phyloP scores from a whole-genome alignment of 1,140 invertebrate genomes.

The Luehdorfia chinensis region DNA sequence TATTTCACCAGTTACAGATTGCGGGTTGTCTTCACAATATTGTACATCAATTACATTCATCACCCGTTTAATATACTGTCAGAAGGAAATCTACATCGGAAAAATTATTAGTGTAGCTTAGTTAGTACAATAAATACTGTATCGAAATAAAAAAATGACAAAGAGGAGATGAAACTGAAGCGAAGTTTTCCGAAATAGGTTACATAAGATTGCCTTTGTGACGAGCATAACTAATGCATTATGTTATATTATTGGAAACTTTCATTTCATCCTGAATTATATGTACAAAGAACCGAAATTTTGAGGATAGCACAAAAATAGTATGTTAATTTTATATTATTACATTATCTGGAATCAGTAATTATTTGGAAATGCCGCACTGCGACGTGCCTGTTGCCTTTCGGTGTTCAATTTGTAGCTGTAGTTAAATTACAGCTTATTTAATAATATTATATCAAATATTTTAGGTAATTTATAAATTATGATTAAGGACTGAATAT shows the following conservation, averaged over 20 bases:
- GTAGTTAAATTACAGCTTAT: not conserved
- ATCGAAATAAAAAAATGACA: conserved; percentile 32
- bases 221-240: not conserved
- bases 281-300: too few relatives aligned
- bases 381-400: conserved; percentile 8
- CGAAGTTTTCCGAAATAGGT: not conserved
- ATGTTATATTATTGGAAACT: too few relatives aligned
- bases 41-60: conserved; percentile 6
- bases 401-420: not conserved
- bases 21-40: too few relatives aligned
- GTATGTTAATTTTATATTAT: not conserved
- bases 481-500: too few relatives aligned
- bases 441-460: too few relatives aligned
- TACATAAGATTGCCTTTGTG: too few relatives aligned
- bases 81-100: conserved; percentile 25
- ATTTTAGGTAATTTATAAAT: too few relatives aligned
- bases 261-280: too few relatives aligned
- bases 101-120: conserved; percentile 21
- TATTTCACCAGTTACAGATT: too few relatives aligned
- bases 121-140: conserved; percentile 22
- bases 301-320: too few relatives aligned
- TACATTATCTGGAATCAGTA: conserved; percentile 9
- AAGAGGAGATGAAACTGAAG: conserved; percentile 15
- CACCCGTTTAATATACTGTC: conserved; percentile 24
- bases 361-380: conserved; percentile 11